Evolutionary conservation across 2,113 vertebrate species (phyloP), one percentile per base, ranked within the genome.

Genomic region (Lasiurus cinereus): DNA sequence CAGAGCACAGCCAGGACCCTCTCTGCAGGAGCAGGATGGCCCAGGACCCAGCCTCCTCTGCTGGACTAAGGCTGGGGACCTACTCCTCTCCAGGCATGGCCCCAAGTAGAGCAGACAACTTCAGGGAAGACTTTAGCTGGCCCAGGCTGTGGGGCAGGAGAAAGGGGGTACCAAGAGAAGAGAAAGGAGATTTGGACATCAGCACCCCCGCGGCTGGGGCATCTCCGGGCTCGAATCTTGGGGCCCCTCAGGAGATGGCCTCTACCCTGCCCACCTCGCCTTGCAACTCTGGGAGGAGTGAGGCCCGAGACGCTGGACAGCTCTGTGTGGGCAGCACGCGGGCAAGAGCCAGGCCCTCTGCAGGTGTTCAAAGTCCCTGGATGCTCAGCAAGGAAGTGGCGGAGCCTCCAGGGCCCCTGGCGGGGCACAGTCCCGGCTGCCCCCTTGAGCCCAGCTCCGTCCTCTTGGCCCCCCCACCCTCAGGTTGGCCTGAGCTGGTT

Each of bases 381-480:
- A 62, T 24, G 4, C 24, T 62, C 59, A 27, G 24, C 24, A 62
- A 24, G 59, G 59, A 62, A 12, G 59, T 27, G 59, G 59, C 24
- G 24, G 56, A 8, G 56, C 10, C 88, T 39, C 59, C 8, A 8
- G 83, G 46, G 72, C 67, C 88, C 1, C 4, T 16, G 19, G 79
- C 80, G 7, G 77, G 0, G 73, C 46, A 95, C 8, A 5, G 14
- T 1, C 50, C 90, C 8, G 92, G 95, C 84, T 82, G 39, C 66
- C 95, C 96, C 21, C 88, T 89, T 2, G 94, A 95, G 84, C 86
- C 95, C 0, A 66, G 93, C 12, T 92, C 94, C 84, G 96, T 97
- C 86, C 96, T 96, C 50, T 13, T 73, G 2, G 33, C 95, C n/a
- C 94, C 78, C 67, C 29, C 69, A 21, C 76, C 96, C 39, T 80